These are phyloP conservation scores for Hippoglossus hippoglossus DNA, from an alignment of 2,797 vertebrate species.

Conservation along the genomic window DNA sequence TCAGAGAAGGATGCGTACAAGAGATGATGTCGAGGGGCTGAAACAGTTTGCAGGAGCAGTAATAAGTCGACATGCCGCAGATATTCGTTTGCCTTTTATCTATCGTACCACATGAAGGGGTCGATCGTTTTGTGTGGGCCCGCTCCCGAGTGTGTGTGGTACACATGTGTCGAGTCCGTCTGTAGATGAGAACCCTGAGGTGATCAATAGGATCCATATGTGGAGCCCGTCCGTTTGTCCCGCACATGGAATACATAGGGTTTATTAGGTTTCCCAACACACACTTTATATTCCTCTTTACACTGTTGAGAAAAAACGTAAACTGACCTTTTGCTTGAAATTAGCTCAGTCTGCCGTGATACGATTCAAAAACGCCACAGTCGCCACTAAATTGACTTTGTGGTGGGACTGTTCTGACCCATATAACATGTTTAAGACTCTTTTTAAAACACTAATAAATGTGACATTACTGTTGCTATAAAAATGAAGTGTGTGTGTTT, in stretches of 20 bases:
- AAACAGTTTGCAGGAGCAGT: neutral
- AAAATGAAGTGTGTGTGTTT: too few species aligned
- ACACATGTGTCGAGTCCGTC: conserved; percentile 3
- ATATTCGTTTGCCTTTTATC: conserved; percentile 33
- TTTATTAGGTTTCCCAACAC: too few species aligned
- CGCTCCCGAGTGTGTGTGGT: conserved; percentile 20
- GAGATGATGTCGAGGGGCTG: neutral
- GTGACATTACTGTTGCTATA: too few species aligned
- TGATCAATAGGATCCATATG: conserved; percentile 43
- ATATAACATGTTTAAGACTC: too few species aligned
- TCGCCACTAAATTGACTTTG: neutral
- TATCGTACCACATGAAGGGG: conserved; percentile 32
- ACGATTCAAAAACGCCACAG: neutral
- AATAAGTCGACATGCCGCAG: neutral
- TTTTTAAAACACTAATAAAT: too few species aligned
- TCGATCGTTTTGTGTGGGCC: conserved; percentile 39
- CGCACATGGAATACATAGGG: neutral
- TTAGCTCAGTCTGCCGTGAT: neutral
- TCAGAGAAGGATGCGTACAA: neutral
- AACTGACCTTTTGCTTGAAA: too few species aligned
- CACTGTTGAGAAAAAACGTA: too few species aligned
- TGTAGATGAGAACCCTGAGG: conserved; percentile 4
- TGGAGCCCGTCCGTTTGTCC: conserved; percentile 12
- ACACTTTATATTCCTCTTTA: too few species aligned
- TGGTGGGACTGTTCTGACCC: neutral